Percentiles rank a stretch among this genome's conserved stretches.
These are phyloP conservation scores for Scatophagus argus DNA, from an alignment of 2,113 vertebrate species.

Conservation along the genomic window DNA sequence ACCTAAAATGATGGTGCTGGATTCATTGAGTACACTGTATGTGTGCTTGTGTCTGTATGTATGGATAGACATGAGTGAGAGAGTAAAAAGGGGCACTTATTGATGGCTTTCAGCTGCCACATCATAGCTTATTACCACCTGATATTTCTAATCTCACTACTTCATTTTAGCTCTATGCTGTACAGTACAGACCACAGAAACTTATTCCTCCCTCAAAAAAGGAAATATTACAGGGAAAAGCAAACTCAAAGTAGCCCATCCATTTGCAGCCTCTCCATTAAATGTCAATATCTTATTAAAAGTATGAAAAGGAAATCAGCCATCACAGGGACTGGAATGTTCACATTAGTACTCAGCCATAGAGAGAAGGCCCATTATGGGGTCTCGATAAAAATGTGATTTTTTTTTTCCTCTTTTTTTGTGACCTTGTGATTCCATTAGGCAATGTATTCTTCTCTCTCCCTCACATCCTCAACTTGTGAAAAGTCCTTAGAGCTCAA, in stretches of 20 bases:
- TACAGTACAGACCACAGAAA: constrained; percentile 22
- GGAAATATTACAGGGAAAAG: constrained; percentile 55
- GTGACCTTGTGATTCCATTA: constrained; percentile 83
- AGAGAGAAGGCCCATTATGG: constrained; percentile 78
- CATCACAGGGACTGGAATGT: constrained; percentile 72
- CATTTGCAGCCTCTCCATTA: constrained; percentile 77
- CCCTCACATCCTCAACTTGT: constrained; percentile 60
- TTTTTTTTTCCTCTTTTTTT: constrained; percentile 60
- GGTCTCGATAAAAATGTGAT: constrained; percentile 74
- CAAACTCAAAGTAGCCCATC: constrained; percentile 65
- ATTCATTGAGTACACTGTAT: background rate
- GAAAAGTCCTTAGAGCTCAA: constrained; percentile 55
- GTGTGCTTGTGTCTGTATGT: background rate
- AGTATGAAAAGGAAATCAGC: constrained; percentile 77
- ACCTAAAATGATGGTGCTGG: background rate
- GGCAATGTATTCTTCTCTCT: constrained; percentile 60
- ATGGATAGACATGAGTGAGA: background rate
- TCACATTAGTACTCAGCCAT: constrained; percentile 75
- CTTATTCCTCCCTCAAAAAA: background rate
- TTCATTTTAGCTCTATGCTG: constrained; percentile 10
- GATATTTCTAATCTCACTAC: background rate
- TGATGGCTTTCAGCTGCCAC: constrained; percentile 7
- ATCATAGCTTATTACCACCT: background rate
- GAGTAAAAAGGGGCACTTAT: background rate
- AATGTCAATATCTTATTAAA: constrained; percentile 81